Conservation (phyloP, 2,113 vertebrate genomes). For the Psittacara wagleri region DNA sequence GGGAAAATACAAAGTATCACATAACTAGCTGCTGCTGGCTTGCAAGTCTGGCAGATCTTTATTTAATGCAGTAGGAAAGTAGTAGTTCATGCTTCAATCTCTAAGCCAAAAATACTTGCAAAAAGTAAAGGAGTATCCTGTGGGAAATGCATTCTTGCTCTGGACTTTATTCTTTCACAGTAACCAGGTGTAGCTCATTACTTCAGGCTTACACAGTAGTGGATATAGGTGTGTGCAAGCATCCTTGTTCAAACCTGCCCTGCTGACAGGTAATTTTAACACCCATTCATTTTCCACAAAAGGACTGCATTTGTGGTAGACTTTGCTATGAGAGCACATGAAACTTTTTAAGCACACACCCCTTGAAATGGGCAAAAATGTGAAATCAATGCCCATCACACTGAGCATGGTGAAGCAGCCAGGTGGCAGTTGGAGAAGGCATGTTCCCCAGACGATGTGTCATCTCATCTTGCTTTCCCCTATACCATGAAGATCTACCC, state of each 20-base stretch:
- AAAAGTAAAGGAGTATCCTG: not conserved
- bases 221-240: slow-evolving; percentile 46
- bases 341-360: not conserved
- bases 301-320: not conserved
- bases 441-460: not conserved
- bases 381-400: not conserved
- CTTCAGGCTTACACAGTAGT: not conserved
- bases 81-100: not conserved
- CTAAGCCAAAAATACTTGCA: not conserved
- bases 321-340: not conserved
- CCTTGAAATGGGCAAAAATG: not conserved
- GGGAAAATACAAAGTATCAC: not conserved
- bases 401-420: fast-evolving
- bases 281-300: slow-evolving; percentile 38
- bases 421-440: not conserved
- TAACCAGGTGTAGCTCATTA: slow-evolving; percentile 59
- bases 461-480: not conserved
- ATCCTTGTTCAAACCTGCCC: slow-evolving; percentile 62
- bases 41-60: not conserved
- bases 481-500: not conserved
- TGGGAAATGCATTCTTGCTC: not conserved
- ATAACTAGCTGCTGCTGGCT: not conserved
- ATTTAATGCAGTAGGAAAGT: not conserved
- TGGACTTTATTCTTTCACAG: not conserved
- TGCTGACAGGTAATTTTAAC: slow-evolving; percentile 54